Evolutionary conservation across 30 jellyfish, hydroid and myxozoan species (phyloP).

Genomic region (Aurelia coerulea): DNA sequence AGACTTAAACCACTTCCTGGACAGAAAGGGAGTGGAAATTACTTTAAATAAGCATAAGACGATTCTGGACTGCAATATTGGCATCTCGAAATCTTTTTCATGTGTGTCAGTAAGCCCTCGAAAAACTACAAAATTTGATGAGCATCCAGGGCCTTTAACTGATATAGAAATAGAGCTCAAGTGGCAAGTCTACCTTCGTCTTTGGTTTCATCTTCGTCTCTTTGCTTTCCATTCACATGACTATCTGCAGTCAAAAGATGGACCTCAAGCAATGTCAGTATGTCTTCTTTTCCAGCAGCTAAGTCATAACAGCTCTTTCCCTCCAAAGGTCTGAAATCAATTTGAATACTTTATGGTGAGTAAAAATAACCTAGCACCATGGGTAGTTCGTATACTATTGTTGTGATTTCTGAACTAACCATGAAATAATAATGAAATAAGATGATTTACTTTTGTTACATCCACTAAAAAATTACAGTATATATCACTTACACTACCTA

Average conservation of each 20-base stretch:
- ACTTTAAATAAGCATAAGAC: too few relatives aligned
- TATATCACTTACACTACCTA: too few relatives aligned
- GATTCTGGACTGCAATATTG: too few relatives aligned
- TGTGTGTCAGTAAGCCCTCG: too few relatives aligned
- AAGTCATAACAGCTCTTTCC: constrained; percentile 66
- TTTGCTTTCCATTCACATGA: constrained; percentile 11
- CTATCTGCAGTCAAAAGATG: constrained; percentile 24
- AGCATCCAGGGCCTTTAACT: background rate
- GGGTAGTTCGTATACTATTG: background rate
- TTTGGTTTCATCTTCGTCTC: background rate
- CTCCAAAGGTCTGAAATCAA: constrained; percentile 41
- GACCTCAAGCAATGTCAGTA: constrained; percentile 33
- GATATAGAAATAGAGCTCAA: background rate
- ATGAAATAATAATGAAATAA: too few relatives aligned
- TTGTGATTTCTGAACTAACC: too few relatives aligned
- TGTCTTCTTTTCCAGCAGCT: constrained; percentile 42
- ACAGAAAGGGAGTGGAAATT: too few relatives aligned
- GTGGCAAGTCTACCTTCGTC: background rate
- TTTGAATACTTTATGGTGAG: background rate
- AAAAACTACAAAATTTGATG: too few relatives aligned
- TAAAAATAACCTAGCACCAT: background rate
- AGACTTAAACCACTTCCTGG: too few relatives aligned
- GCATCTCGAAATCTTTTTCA: too few relatives aligned
- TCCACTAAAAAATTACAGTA: too few relatives aligned
- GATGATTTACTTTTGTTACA: too few relatives aligned